phyloP scores from a whole-genome alignment of 2,113 vertebrate genomes.

The Donacobius atricapilla region DNA sequence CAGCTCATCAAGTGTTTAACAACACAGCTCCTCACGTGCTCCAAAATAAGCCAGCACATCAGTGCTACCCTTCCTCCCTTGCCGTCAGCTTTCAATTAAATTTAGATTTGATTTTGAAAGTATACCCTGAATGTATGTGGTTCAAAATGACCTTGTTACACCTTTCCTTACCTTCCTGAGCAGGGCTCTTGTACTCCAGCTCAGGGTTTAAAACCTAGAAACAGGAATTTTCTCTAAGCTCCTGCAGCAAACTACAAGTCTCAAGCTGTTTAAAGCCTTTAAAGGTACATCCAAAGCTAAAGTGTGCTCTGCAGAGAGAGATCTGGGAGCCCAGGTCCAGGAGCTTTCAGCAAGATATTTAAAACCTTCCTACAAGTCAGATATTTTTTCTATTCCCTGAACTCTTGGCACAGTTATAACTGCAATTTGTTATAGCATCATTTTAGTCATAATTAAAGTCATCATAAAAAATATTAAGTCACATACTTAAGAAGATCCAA shows the following conservation, averaged over 20 bases:
- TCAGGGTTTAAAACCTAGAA: slow-evolving; percentile 71
- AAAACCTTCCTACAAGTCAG: background rate
- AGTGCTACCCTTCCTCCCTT: slow-evolving; percentile 47
- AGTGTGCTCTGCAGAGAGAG: slow-evolving; percentile 57
- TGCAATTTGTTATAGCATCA: background rate
- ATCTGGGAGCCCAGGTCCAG: slow-evolving; percentile 39
- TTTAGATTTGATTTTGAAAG: slow-evolving; percentile 74
- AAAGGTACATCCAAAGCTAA: slow-evolving; percentile 67
- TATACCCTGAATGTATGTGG: slow-evolving; percentile 50
- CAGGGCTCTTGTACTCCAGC: slow-evolving; percentile 61
- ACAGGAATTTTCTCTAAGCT: slow-evolving; percentile 67
- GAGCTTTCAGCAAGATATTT: slow-evolving; percentile 39
- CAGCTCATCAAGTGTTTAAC: slow-evolving; percentile 10
- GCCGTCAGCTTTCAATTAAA: slow-evolving; percentile 76
- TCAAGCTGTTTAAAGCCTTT: slow-evolving; percentile 78
- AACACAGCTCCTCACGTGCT: slow-evolving; percentile 46
- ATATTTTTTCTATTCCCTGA: background rate
- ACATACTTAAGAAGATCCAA: background rate
- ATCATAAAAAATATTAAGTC: background rate
- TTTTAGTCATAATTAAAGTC: background rate
- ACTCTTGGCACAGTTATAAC: background rate
- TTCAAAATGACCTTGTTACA: slow-evolving; percentile 73
- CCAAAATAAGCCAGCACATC: slow-evolving; percentile 60
- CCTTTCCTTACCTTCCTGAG: slow-evolving; percentile 64
- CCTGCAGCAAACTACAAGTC: slow-evolving; percentile 60